Conservation (phyloP, 2,888 invertebrate species). For the Elysia crispata region DNA sequence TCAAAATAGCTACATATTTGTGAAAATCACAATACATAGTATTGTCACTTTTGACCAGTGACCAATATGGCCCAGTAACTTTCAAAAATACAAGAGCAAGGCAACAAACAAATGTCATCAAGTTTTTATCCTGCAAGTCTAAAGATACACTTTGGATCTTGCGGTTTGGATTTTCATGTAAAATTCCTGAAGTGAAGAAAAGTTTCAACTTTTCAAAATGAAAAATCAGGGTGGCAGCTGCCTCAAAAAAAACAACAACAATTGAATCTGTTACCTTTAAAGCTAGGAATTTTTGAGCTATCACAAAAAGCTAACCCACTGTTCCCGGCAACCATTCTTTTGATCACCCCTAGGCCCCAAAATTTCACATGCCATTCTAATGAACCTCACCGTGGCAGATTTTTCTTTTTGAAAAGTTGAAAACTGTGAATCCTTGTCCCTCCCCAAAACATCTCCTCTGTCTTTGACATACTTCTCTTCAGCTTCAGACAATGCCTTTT, state of each 20-base stretch:
- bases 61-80: background rate
- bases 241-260: slow-evolving; percentile 27
- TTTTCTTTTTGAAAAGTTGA: background rate
- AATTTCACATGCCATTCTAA: slow-evolving; percentile 17
- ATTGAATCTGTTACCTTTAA: slow-evolving; percentile 25
- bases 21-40: no score
- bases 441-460: background rate
- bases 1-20: no score
- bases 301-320: slow-evolving; percentile 11
- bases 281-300: slow-evolving; percentile 9
- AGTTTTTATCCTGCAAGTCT: background rate
- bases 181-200: slow-evolving; percentile 24
- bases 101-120: background rate
- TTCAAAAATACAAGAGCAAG: background rate
- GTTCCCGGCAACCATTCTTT: slow-evolving; percentile 26
- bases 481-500: background rate
- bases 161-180: background rate
- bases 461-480: slow-evolving; percentile 5
- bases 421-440: slow-evolving; percentile 22
- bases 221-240: slow-evolving; percentile 27
- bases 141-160: background rate
- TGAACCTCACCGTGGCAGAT: background rate
- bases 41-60: background rate
- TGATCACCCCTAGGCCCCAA: slow-evolving; percentile 15
- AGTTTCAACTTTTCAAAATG: slow-evolving; percentile 14